These are phyloP conservation scores for Macrosiphum euphorbiae DNA, from an alignment of 2,888 invertebrate species.

Conservation along the genomic window DNA sequence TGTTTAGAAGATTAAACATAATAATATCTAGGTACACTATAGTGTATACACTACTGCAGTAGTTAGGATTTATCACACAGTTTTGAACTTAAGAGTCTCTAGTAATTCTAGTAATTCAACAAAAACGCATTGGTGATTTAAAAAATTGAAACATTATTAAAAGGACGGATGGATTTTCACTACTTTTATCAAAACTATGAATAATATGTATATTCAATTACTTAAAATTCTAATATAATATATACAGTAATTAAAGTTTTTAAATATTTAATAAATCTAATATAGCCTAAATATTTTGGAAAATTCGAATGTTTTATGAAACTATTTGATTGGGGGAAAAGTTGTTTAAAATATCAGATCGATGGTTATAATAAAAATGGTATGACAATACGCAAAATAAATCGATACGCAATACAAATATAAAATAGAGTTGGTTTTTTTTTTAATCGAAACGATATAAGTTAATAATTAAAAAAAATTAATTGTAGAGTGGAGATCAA, in stretches of 20 bases:
- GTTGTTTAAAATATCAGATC: not conserved
- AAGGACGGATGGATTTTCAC: not conserved
- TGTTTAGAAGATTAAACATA: not conserved
- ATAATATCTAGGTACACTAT: not conserved
- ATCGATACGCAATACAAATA: too few relatives aligned
- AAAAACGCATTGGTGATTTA: not conserved
- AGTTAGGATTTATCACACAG: not conserved
- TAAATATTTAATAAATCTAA: not conserved
- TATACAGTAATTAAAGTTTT: not conserved
- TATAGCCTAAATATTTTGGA: not conserved
- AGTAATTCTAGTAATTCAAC: too few relatives aligned
- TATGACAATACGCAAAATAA: too few relatives aligned
- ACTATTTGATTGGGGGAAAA: not conserved
- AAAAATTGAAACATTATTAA: not conserved
- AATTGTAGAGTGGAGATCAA: not conserved
- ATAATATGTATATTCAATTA: not conserved
- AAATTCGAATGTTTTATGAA: not conserved
- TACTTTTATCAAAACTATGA: not conserved
- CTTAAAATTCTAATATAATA: not conserved
- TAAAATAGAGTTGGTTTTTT: not conserved
- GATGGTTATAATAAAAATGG: not conserved
- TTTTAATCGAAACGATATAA: not conserved
- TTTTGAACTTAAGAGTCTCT: not conserved
- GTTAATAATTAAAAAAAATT: not conserved
- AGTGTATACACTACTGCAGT: too few relatives aligned